phyloP scores from a whole-genome alignment of 1,140 invertebrate genomes.

The Drosophila insularis region DNA sequence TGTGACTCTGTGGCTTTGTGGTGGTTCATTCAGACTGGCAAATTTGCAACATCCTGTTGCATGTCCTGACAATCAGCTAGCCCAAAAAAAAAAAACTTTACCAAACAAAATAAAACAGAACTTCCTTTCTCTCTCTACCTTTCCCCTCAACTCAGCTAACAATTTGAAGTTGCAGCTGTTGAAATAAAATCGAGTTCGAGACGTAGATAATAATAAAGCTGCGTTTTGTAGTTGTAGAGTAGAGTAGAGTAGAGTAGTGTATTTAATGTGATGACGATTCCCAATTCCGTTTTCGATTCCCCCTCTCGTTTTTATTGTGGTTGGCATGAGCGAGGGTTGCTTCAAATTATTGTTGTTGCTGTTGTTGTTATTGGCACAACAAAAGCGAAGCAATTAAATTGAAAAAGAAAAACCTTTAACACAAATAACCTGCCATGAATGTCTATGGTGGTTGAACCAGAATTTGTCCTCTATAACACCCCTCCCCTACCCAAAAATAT shows the following conservation, averaged over 20 bases:
- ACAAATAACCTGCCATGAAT: not conserved
- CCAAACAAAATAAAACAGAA: slow-evolving; percentile 8
- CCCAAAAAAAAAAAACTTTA: slow-evolving; percentile 2
- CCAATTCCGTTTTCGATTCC: slow-evolving; percentile 22
- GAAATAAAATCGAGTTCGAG: slow-evolving; percentile 5
- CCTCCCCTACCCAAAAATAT: not conserved
- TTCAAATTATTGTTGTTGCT: slow-evolving; percentile 50
- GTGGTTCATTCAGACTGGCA: slow-evolving; percentile 14
- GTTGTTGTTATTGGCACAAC: slow-evolving; percentile 69
- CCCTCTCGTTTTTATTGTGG: slow-evolving; percentile 46
- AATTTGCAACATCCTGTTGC: slow-evolving; percentile 73
- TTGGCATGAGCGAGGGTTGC: slow-evolving; percentile 55
- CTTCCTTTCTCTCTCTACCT: not conserved
- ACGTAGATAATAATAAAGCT: slow-evolving; percentile 10
- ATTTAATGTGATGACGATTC: slow-evolving; percentile 15
- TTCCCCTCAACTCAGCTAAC: not conserved
- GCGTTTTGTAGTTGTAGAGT: slow-evolving; percentile 5
- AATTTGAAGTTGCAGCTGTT: slow-evolving; percentile 36
- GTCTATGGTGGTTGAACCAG: slow-evolving; percentile 16
- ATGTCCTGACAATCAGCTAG: slow-evolving; percentile 35
- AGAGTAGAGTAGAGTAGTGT: too few relatives aligned
- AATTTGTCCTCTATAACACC: not conserved
- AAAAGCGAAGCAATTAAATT: slow-evolving; percentile 71
- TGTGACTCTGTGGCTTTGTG: slow-evolving; percentile 35
- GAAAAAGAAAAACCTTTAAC: slow-evolving; percentile 58